Evolutionary conservation across 2,113 vertebrate species (phyloP).

Genomic region (Struthio camelus): DNA sequence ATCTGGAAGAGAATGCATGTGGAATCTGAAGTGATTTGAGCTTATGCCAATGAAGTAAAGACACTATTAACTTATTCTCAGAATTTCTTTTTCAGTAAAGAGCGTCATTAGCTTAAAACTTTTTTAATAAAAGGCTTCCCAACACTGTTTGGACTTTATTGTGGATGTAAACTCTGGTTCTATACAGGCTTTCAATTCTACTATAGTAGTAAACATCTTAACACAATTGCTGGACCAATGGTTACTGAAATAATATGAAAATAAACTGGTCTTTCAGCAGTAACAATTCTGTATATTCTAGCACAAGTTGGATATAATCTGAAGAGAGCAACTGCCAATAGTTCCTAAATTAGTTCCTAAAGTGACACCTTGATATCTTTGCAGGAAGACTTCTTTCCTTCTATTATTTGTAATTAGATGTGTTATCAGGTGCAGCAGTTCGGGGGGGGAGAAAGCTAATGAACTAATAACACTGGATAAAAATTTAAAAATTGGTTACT

Average conservation of each 20-base stretch:
- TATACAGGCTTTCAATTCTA: neutral
- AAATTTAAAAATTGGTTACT: neutral
- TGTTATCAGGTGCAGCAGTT: neutral
- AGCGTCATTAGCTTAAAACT: neutral
- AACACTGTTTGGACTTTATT: neutral
- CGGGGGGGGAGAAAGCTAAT: neutral
- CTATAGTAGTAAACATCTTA: neutral
- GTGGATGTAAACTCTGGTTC: neutral
- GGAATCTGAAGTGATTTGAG: neutral
- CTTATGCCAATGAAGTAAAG: neutral
- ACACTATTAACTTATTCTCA: neutral
- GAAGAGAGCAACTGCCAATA: neutral
- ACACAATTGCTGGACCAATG: neutral
- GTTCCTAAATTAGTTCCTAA: neutral
- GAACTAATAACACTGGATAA: neutral
- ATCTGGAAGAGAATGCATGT: neutral
- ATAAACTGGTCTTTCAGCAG: neutral
- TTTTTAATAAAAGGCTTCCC: neutral
- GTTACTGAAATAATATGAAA: neutral
- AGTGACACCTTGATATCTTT: accelerated
- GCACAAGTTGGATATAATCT: neutral
- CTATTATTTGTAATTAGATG: neutral
- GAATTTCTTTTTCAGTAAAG: neutral
- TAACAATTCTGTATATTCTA: neutral
- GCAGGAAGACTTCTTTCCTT: neutral